Conservation (phyloP, 2,888 invertebrate species). For the Microplitis deprimator region DNA sequence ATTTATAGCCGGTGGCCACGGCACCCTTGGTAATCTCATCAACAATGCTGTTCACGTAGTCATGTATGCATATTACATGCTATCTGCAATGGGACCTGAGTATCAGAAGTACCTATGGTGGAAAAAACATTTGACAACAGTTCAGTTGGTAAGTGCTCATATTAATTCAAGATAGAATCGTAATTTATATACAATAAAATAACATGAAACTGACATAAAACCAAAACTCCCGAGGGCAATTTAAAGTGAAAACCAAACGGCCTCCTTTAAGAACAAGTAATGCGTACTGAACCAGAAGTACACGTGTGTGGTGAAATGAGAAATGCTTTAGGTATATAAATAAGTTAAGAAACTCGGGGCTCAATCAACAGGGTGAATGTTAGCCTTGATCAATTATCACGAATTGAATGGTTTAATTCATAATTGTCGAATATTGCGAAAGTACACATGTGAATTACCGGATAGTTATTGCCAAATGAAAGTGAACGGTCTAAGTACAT, state of each 20-base stretch:
- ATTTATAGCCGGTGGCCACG: slow-evolving; percentile 88
- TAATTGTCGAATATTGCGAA: slow-evolving; percentile 46
- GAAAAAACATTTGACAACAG: slow-evolving; percentile 88
- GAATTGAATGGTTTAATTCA: slow-evolving; percentile 17
- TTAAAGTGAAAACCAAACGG: slow-evolving; percentile 13
- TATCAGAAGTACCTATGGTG: slow-evolving; percentile 92
- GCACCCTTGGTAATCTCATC: slow-evolving; percentile 88
- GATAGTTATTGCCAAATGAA: slow-evolving; percentile 47
- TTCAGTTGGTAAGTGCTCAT: slow-evolving; percentile 81
- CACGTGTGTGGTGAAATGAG: background rate
- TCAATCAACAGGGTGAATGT: background rate
- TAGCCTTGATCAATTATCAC: slow-evolving; percentile 24
- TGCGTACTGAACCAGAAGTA: background rate
- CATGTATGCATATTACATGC: slow-evolving; percentile 91
- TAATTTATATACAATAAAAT: background rate
- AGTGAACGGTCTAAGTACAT: slow-evolving; percentile 45
- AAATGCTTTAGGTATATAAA: background rate
- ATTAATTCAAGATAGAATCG: slow-evolving; percentile 3
- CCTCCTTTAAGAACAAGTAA: slow-evolving; percentile 5
- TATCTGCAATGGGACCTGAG: slow-evolving; percentile 88
- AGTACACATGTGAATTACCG: slow-evolving; percentile 17
- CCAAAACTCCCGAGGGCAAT: slow-evolving; percentile 1
- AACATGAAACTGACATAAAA: slow-evolving; percentile 5
- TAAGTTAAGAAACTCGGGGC: background rate
- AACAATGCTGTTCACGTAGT: slow-evolving; percentile 89